Evolutionary conservation across 92 coral and sea anemone genomes (phyloP), one percentile per base, ranked within the genome.

Genomic region (Umimayanthus kanabou): DNA sequence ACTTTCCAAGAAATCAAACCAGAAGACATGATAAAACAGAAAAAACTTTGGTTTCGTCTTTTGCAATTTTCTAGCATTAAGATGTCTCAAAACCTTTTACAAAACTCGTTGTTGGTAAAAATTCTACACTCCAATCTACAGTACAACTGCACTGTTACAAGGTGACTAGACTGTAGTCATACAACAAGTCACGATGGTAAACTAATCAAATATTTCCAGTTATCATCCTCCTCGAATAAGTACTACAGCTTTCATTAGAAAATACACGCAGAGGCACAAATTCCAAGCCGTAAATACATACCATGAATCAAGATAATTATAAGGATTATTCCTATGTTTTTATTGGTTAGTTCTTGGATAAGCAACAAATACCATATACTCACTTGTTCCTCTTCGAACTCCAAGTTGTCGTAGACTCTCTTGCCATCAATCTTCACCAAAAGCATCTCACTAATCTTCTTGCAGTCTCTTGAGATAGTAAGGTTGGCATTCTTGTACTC

Each of bases 321-420:
- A 25, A 5, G 26, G 5, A 20, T 23, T 61, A 33, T 0, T 61
- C 1, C 26, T 61, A 20, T 6, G 69, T 6, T 61, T 61, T 61
- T 23, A 20, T 47, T 61, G 26, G 26, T 4, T 81, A 7, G 69
- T 83, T 29, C 40, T 14, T 14, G 49, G 6, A 33, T 33, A 49
- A 25, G 67, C 43, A 26, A 16, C 5, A 69, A 57, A 18, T 2
- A 16, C 29, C 22, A 22, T 3, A 25, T 3, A 39, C 26, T 40
- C 81, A 97, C 99, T 95, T 97, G 99, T 90, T 97, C 99, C 53
- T 97, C 99, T 90, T 97, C 99, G 90, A 97, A 97, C 87, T 97
- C 98, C 90, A 97, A 82, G 90, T 97, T 95, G 87, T 95, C 99
- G 79, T 97, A 97, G 16, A 95, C 98, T 64, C 98, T 92, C 88